These are phyloP conservation scores for Apodemus agrarius DNA, from an alignment of 2,797 vertebrate species.

Conservation along the genomic window DNA sequence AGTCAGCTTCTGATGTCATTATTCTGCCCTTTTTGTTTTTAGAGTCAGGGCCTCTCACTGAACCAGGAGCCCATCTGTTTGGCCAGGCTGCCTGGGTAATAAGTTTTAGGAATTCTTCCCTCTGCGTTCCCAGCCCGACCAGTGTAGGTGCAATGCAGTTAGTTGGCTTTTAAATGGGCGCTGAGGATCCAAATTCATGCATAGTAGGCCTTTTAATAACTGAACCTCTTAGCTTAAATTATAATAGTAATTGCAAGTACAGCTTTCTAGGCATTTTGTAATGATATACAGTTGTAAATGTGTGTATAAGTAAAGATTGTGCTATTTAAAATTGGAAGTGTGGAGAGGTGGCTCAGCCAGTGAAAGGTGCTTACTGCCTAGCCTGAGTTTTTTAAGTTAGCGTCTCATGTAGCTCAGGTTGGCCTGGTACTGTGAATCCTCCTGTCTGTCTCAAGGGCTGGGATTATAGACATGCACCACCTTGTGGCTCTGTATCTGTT, in stretches of 20 bases:
- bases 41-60: neutral
- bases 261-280: slow-evolving; percentile 35
- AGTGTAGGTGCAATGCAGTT: neutral
- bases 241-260: neutral
- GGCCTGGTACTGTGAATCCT: neutral
- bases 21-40: neutral
- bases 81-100: neutral
- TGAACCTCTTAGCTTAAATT: neutral
- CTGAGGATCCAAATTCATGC: neutral
- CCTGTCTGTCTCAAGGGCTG: too few relatives aligned
- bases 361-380: neutral
- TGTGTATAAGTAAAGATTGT: neutral
- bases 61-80: neutral
- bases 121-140: neutral
- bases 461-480: neutral
- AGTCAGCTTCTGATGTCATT: neutral
- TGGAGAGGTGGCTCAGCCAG: neutral
- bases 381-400: neutral
- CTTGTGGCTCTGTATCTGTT: neutral
- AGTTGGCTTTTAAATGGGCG: neutral
- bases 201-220: neutral
- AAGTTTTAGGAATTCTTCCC: neutral
- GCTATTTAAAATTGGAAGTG: neutral
- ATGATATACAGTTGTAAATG: neutral
- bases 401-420: neutral